Evolutionary conservation across 2,888 invertebrate genomes (phyloP), one percentile per base, ranked within the genome.

Genomic region (Agriopis aurantiaria): DNA sequence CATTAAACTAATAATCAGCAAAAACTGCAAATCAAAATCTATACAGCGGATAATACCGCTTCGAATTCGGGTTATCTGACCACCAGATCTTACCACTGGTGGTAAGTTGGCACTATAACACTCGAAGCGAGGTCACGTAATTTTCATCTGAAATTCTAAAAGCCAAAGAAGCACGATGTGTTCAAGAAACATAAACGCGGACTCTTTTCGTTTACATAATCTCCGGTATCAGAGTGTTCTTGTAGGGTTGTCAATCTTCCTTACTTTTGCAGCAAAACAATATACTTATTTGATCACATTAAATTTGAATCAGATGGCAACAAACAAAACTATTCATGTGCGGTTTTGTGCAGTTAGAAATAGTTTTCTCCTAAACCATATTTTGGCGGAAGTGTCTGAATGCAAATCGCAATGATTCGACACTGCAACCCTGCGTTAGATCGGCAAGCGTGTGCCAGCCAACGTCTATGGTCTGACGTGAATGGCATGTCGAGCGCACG

Each of bases 191-290:
- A 83, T 82, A 86, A 86, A 88, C 84, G 84, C 79, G 72, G 79
- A 87, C 82, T 86, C 85, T 89, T 89, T 88, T 87, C 83, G 84
- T 87, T 87, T 86, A 85, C 82, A 82, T 88, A 88, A 88, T 88
- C 88, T 87, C 82, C 78, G 83, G 82, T 85, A 82, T 83, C 82
- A 80, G 75, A 76, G 76, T 76, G 72, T 72, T 74, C 69, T 69
- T 73, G 60, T 75, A 81, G 79, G 80, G 83, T 73, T 82, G 80
- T 76, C 78, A 73, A 75, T 76, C 75, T 69, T 77, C 68, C 71
- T 63, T 64, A 59, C 70, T 74, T 62, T 67, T 48, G 56, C 68
- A 63, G 9, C 7, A 61, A 58, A n/a, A 49, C 53, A 40, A 61
- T 65, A 43, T 46, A 14, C 17, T 14, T 11, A 46, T 46, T 46